Percentiles rank a stretch among this genome's conserved stretches.
phyloP scores from a whole-genome alignment of 2,888 invertebrate species.

The Creontiades dilutus region DNA sequence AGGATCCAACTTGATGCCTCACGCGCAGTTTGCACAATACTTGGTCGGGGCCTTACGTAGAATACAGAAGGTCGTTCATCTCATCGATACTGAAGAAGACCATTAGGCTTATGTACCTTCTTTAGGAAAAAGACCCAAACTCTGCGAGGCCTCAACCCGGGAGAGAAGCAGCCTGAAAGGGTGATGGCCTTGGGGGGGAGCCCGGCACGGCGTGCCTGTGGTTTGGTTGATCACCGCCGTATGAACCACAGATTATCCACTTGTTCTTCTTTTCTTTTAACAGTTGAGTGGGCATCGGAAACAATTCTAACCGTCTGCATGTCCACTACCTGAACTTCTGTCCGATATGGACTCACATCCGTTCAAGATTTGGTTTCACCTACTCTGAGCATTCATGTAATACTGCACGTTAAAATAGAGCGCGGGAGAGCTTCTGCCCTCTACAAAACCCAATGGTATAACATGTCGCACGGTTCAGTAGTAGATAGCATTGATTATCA shows the following conservation, averaged over 20 bases:
- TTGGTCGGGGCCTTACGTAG: neutral
- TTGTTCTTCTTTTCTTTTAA: slow-evolving; percentile 63
- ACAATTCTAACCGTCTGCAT: slow-evolving; percentile 45
- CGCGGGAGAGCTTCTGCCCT: no score
- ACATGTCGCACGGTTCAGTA: no score
- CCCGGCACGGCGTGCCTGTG: slow-evolving; percentile 56
- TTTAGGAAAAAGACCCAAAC: slow-evolving; percentile 25
- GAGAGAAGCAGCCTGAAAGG: slow-evolving; percentile 12
- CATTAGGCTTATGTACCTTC: slow-evolving; percentile 41
- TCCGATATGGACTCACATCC: neutral
- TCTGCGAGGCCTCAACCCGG: neutral
- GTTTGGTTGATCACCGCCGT: slow-evolving; percentile 58
- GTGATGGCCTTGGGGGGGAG: slow-evolving; percentile 46
- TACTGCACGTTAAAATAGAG: no score
- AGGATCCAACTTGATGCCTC: neutral
- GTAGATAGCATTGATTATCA: no score
- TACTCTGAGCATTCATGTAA: no score
- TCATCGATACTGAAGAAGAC: slow-evolving; percentile 32
- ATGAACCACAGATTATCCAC: slow-evolving; percentile 58
- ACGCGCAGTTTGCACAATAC: neutral
- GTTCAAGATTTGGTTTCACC: neutral
- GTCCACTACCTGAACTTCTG: slow-evolving; percentile 28
- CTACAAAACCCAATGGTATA: no score
- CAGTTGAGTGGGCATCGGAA: slow-evolving; percentile 58
- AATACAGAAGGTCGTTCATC: slow-evolving; percentile 15